phyloP scores from a whole-genome alignment of 2,113 vertebrate species.

The Salvelinus sp. region DNA sequence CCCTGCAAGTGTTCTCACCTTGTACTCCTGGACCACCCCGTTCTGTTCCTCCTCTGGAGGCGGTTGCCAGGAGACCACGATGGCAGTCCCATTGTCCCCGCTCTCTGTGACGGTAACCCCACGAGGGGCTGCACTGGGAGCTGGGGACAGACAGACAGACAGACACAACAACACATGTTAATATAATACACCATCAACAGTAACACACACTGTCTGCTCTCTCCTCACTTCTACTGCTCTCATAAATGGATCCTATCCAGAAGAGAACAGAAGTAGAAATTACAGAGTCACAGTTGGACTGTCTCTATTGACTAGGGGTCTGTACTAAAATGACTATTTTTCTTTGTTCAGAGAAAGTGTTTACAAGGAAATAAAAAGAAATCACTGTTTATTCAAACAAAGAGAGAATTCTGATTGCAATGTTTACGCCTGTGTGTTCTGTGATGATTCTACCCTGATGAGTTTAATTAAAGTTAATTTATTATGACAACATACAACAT shows the following conservation, averaged over 20 bases:
- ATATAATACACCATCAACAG: conserved; percentile 1
- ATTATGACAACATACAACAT: conserved; percentile 32
- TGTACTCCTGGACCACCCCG: conserved; percentile 95
- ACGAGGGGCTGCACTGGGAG: conserved; percentile 91
- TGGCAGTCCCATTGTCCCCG: conserved; percentile 88
- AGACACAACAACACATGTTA: conserved; percentile 13
- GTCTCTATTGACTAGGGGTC: neutral
- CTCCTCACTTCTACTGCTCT: conserved; percentile 4
- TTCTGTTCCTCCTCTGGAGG: conserved; percentile 93
- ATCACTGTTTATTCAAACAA: conserved; percentile 34
- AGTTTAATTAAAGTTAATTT: conserved; percentile 16
- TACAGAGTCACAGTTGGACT: too few relatives aligned
- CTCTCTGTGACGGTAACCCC: conserved; percentile 90
- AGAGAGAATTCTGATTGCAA: conserved; percentile 20
- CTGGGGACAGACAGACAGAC: conserved; percentile 69
- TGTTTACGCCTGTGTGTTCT: conserved; percentile 3
- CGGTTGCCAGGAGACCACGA: conserved; percentile 94
- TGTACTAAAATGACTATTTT: conserved; percentile 4
- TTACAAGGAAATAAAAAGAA: conserved; percentile 24
- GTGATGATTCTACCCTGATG: neutral
- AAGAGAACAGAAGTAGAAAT: too few relatives aligned
- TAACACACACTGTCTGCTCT: neutral
- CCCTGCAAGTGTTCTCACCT: conserved; percentile 74
- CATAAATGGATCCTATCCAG: too few relatives aligned
- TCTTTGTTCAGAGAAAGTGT: neutral